Conservation (phyloP, 2,797 vertebrate genomes). For the Cossypha caffra region DNA sequence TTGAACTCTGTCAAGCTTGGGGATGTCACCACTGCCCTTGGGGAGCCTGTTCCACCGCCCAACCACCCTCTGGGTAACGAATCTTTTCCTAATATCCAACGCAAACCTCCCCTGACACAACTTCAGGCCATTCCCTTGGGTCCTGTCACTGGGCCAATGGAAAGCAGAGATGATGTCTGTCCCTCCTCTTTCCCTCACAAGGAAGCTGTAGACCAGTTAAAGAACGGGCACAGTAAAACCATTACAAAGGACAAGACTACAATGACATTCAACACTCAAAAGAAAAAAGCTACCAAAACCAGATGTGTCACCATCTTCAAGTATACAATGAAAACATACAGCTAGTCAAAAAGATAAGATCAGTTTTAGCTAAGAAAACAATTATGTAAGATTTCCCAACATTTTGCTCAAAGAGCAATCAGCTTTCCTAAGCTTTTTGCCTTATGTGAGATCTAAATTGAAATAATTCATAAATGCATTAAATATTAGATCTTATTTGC, state of each 20-base stretch:
- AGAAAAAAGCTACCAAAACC: neutral
- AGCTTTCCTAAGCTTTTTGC: neutral
- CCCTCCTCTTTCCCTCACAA: rapidly evolving
- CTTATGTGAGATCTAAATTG: neutral
- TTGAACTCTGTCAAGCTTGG: neutral
- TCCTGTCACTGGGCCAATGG: neutral
- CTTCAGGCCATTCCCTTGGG: rapidly evolving
- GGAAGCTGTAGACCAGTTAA: neutral
- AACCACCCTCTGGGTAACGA: neutral
- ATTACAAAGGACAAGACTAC: neutral
- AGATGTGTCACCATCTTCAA: neutral
- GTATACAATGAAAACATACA: neutral
- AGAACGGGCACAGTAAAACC: neutral
- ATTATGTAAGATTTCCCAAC: neutral
- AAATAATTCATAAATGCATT: neutral
- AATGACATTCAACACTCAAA: neutral
- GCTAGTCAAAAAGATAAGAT: neutral
- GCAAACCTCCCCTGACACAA: neutral
- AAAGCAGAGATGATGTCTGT: neutral
- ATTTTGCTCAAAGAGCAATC: neutral
- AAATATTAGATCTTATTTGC: neutral
- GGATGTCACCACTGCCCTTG: neutral
- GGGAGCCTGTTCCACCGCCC: neutral
- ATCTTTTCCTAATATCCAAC: neutral
- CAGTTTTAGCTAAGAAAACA: neutral